Conservation (phyloP, 2,888 invertebrate genomes). For the Drosophila trichaetosa region DNA sequence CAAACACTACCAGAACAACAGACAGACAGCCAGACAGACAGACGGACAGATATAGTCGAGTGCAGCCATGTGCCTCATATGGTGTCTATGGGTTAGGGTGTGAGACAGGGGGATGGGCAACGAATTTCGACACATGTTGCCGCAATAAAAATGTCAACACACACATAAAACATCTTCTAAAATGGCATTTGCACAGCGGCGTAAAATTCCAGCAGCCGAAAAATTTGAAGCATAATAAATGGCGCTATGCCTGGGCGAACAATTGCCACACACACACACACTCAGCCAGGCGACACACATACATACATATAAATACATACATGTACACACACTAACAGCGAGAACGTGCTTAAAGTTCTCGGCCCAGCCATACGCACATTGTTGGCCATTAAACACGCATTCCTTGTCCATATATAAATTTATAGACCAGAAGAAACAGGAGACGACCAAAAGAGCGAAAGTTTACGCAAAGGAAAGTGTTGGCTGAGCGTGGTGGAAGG, state of each 20-base stretch:
- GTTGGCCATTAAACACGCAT: constrained; percentile 82
- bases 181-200: constrained; percentile 77
- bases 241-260: constrained; percentile 61
- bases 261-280: constrained; percentile 41
- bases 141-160: constrained; percentile 82
- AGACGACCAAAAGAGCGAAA: constrained; percentile 53
- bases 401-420: constrained; percentile 77
- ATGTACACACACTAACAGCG: constrained; percentile 7
- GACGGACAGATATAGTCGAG: constrained; percentile 18
- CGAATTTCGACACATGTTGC: constrained; percentile 80
- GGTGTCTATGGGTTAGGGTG: constrained; percentile 2
- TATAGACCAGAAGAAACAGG: constrained; percentile 75
- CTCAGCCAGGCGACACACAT: neutral
- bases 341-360: constrained; percentile 66
- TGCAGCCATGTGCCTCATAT: constrained; percentile 36
- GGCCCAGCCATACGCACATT: constrained; percentile 61
- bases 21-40: constrained; percentile 11
- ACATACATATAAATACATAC: constrained; percentile 2
- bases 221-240: constrained; percentile 81
- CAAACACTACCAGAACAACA: constrained; percentile 42
- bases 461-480: constrained; percentile 35
- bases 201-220: constrained; percentile 72
- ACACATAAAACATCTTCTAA: constrained; percentile 81
- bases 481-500: neutral
- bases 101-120: constrained; percentile 2